Conservation (phyloP, 2,888 invertebrate species). For the Pediacus dermestoides region DNA sequence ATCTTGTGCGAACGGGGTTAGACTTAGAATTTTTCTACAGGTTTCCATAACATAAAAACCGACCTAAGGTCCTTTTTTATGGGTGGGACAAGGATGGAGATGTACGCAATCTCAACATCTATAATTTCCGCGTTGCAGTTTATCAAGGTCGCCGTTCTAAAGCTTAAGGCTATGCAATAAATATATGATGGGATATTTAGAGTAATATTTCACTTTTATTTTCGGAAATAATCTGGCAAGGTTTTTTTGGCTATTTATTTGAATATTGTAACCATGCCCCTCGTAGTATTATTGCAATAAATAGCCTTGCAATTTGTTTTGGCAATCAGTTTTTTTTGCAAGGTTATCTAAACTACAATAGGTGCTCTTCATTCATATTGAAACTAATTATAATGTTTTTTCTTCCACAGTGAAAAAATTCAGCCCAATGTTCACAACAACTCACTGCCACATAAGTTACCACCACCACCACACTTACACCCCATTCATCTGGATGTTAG, state of each 20-base stretch:
- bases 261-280: too few species aligned
- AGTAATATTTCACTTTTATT: too few species aligned
- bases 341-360: too few species aligned
- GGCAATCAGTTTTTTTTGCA: too few species aligned
- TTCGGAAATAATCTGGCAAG: too few species aligned
- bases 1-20: conserved; percentile 18
- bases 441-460: conserved; percentile 51
- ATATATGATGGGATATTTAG: too few species aligned
- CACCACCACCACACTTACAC: conserved; percentile 30
- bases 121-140: conserved; percentile 44
- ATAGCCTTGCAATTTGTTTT: too few species aligned
- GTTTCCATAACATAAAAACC: conserved; percentile 1
- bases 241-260: too few species aligned
- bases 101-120: conserved; percentile 21
- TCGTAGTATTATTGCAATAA: too few species aligned
- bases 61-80: background rate
- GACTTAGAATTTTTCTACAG: conserved; percentile 2
- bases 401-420: too few species aligned
- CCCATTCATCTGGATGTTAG: conserved; percentile 46
- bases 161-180: conserved; percentile 38
- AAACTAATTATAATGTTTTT: too few species aligned
- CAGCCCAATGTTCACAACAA: conserved; percentile 24
- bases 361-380: too few species aligned
- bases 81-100: conserved; percentile 13
- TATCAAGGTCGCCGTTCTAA: conserved; percentile 45